Base-by-base conservation (phyloP, 2,113 vertebrate species). In the Mustela nigripes region DNA sequence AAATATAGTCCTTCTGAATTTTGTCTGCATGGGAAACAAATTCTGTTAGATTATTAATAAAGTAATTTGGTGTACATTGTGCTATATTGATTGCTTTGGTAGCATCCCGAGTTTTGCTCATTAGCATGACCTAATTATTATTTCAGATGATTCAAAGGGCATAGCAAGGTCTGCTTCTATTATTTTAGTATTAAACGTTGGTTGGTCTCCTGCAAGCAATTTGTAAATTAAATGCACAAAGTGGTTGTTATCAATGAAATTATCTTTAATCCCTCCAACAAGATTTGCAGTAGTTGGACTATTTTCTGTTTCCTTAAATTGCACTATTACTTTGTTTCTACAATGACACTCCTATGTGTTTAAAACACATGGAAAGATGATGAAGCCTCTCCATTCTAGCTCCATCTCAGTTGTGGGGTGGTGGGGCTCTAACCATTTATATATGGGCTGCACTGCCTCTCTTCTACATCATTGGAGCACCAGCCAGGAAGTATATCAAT, bases 91-190 rank as follows among this genome's bases (percentile, higher is more conserved):
- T 97, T 97, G 89, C 76, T 93, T 50, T 89, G 48, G 74, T 92
- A 56, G 78, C 95, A 80, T 65, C 78, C 58, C 58, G 7, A 36
- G 83, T 94, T 98, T 97, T 73, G 63, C 39, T 97, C 60, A 71
- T 50, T 65, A 87, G 10, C 71, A 53, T 97, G 96, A 98, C 95
- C 98, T 98, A 98, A 92, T 98, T 98, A 95, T 97, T 89, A 91
- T 79, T 90, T 98, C 95, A 97, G 85, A 97, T 96, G 91, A 88
- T 96, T 94, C 84, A 91, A 69, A 97, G 45, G 95, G 71, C 83
- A 96, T 16, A 89, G 87, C 71, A 91, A 83, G 97, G 69, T 97
- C 0, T 60, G 39, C 89, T 88, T 96, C 42, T 91, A 91, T 88
- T 92, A 91, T 71, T 94, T 97, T 18, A 95, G 58, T 60, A 84